Base-by-base conservation (phyloP, 2,888 invertebrate genomes). In the Pasiphila rectangulata region DNA sequence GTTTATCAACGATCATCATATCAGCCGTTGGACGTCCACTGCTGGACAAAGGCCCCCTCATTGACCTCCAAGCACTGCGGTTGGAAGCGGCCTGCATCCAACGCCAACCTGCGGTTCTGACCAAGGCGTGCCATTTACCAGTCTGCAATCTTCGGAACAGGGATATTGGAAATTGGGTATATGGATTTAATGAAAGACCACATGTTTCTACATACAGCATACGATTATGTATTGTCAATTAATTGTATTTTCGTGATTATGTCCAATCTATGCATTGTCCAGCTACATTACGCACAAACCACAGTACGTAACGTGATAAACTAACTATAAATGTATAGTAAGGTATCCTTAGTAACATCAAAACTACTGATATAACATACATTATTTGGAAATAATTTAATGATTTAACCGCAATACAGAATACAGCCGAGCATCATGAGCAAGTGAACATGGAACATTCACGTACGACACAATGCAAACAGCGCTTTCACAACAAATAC, bases 171-270 rank as follows among this genome's bases (percentile, higher is more conserved):
- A 9, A 15, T 4, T 12, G 27, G 24, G 19, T n/a, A 2, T 9
- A 19, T 21, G 12, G 17, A 21, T 10, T n/a, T 5, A 54, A 47
- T 50, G 56, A 64, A 63, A 63, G 51, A 38, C 56, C 43, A 9
- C 38, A 21, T 46, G 20, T 72, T 30, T 72, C 80, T 83, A 84
- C 80, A 36, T 82, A 6, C 39, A 81, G 77, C 82, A 69, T 80
- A 79, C 79, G 79, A 75, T 72, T 78, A 74, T 80, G 69, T 85
- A 85, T 86, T 86, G 84, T 85, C 84, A 75, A 81, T 69, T 75
- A 71, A 68, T 73, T 72, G 67, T 64, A 70, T 71, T 64, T 62
- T 52, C 51, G 38, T 46, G 34, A 54, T 20, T 39, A 39, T 21
- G 43, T 46, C 23, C 32, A 50, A 45, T 37, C 34, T 25, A 36